Conservation (phyloP, 2,888 invertebrate species). For the Argyresthia albistria region DNA sequence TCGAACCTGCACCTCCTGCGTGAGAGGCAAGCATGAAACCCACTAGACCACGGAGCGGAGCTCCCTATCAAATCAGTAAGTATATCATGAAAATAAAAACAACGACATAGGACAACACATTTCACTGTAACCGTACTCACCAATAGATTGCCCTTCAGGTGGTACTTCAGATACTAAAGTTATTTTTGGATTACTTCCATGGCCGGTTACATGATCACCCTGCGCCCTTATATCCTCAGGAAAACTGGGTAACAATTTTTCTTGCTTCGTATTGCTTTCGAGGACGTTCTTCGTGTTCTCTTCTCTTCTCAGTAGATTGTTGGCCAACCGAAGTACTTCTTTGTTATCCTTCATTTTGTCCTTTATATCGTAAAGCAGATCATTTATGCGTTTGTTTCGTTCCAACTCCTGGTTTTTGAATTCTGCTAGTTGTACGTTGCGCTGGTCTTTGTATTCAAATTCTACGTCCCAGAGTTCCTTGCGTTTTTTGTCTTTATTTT, state of each 20-base stretch:
- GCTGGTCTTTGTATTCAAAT: slow-evolving; percentile 21
- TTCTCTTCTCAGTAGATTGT: slow-evolving; percentile 45
- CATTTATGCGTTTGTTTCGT: slow-evolving; percentile 41
- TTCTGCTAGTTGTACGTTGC: slow-evolving; percentile 25
- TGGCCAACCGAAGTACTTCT: slow-evolving; percentile 48
- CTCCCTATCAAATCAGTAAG: no score
- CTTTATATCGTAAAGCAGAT: slow-evolving; percentile 49
- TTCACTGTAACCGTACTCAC: slow-evolving; percentile 5
- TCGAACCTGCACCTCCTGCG: no score
- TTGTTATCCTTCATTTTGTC: slow-evolving; percentile 60
- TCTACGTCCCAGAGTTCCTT: slow-evolving; percentile 45
- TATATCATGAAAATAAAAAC: no score
- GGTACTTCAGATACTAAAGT: slow-evolving; percentile 9
- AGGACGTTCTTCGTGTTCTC: slow-evolving; percentile 28
- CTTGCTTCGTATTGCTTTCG: slow-evolving; percentile 11
- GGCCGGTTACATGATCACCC: slow-evolving; percentile 30
- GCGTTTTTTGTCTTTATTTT: slow-evolving; percentile 18
- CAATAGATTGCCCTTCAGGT: slow-evolving; percentile 12
- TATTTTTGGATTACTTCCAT: not conserved
- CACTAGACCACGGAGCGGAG: no score
- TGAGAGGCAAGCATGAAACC: no score
- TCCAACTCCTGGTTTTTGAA: slow-evolving; percentile 32
- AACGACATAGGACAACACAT: no score
- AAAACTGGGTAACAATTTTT: slow-evolving; percentile 12
- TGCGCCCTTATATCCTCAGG: slow-evolving; percentile 34